Percentiles rank a stretch among this genome's conserved stretches.
phyloP scores from a whole-genome alignment of 2,888 invertebrate species.

The Eupithecia dodoneata region DNA sequence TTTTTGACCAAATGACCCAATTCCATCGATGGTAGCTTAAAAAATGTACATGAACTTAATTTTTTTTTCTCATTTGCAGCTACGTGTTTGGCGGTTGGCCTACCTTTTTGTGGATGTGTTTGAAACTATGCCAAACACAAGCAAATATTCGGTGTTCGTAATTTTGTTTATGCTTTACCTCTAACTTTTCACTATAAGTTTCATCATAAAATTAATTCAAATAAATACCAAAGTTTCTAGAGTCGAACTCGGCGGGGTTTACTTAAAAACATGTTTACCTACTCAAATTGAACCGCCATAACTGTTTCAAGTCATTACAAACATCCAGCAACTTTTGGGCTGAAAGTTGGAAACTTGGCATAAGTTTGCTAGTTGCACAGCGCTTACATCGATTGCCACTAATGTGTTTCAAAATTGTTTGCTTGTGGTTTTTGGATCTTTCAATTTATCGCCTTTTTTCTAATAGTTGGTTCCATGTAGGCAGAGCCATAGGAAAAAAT shows the following conservation, averaged over 20 bases:
- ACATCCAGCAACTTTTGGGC: conserved; percentile 51
- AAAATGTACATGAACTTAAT: background rate
- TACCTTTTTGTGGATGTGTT: background rate
- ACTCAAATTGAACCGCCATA: conserved; percentile 42
- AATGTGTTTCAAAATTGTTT: conserved; percentile 45
- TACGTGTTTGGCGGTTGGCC: background rate
- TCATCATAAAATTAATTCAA: conserved; percentile 7
- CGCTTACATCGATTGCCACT: conserved; percentile 47
- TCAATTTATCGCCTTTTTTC: conserved; percentile 8
- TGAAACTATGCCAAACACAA: background rate
- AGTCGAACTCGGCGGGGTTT: conserved; percentile 14
- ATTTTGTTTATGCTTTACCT: background rate
- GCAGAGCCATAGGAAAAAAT: background rate
- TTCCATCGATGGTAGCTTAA: background rate
- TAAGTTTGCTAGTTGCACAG: conserved; percentile 52
- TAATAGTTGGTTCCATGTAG: background rate
- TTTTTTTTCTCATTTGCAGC: background rate
- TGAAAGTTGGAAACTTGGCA: conserved; percentile 51
- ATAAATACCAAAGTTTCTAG: conserved; percentile 21
- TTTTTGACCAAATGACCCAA: background rate
- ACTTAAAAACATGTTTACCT: conserved; percentile 34
- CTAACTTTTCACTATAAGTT: conserved; percentile 2
- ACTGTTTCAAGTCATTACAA: conserved; percentile 61
- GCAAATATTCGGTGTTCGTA: background rate
- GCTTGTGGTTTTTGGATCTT: conserved; percentile 22